Percentiles rank a stretch among this genome's conserved stretches.
Conservation (phyloP, 2,113 vertebrate species). For the Apodemus sylvaticus region DNA sequence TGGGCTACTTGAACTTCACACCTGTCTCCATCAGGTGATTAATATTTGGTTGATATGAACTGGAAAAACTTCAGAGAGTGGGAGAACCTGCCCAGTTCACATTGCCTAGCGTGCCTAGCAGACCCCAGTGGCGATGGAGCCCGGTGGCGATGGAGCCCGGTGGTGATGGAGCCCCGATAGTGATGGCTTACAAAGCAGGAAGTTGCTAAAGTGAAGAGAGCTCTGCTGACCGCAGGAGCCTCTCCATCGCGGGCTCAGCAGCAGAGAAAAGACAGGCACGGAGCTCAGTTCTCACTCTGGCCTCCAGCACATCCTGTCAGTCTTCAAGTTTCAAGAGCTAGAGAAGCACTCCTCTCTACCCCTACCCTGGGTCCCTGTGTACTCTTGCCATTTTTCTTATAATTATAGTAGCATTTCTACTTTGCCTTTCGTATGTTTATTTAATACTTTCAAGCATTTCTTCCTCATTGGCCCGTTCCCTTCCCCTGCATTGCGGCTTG, state of each 20-base stretch:
- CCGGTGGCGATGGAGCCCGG: no score
- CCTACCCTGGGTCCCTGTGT: background rate
- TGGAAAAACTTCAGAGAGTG: background rate
- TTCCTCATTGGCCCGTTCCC: background rate
- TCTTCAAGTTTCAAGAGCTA: background rate
- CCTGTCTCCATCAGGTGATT: background rate
- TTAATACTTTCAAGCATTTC: background rate
- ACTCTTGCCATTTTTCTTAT: background rate
- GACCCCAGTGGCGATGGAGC: no score
- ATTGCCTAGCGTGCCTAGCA: background rate
- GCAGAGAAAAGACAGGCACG: background rate
- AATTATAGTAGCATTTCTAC: background rate
- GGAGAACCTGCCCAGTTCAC: background rate
- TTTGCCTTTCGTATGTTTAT: background rate
- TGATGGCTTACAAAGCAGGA: background rate
- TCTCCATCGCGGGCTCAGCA: background rate
- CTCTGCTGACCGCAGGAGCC: background rate
- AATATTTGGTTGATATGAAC: background rate
- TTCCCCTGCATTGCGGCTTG: background rate
- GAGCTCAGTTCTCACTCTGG: background rate
- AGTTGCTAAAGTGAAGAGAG: background rate
- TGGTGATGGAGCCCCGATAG: no score
- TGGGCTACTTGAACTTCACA: background rate
- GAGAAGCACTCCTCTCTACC: background rate
- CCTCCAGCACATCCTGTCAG: background rate